phyloP scores from a whole-genome alignment of 37 sponge, comb jelly and placozoan species.

The Theonella swinhoei region DNA sequence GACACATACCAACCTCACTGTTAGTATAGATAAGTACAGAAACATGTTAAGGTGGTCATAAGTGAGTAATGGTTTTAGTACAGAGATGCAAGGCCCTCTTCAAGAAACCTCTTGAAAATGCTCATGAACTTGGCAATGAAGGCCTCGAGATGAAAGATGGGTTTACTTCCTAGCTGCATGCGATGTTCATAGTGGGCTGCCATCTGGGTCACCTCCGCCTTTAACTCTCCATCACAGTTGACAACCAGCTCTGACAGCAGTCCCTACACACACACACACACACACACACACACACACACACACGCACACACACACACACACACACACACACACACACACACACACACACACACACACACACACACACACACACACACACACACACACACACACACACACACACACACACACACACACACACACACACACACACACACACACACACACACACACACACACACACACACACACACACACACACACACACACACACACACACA shows the following conservation, averaged over 20 bases:
- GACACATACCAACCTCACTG: too few relatives aligned
- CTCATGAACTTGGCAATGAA: conserved; percentile 98
- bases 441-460: neutral
- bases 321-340: conserved; percentile 7
- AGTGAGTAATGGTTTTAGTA: too few relatives aligned
- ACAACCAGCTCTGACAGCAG: conserved; percentile 79
- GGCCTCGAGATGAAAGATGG: conserved; percentile 97
- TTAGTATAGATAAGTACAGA: too few relatives aligned
- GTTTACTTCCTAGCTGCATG: conserved; percentile 92
- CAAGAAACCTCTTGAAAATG: conserved; percentile 93
- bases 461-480: neutral
- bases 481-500: neutral
- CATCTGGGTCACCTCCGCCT: conserved; percentile 86
- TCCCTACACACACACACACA: conserved; percentile 43
- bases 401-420: neutral
- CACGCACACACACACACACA: conserved; percentile 4
- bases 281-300: neutral
- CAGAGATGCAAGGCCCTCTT: conserved; percentile 87
- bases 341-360: neutral
- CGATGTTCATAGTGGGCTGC: conserved; percentile 96
- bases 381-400: neutral
- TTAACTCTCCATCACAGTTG: conserved; percentile 92
- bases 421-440: neutral
- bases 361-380: neutral
- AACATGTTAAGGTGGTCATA: too few relatives aligned